phyloP scores from a whole-genome alignment of 2,797 vertebrate species.

The Chelon labrosus region DNA sequence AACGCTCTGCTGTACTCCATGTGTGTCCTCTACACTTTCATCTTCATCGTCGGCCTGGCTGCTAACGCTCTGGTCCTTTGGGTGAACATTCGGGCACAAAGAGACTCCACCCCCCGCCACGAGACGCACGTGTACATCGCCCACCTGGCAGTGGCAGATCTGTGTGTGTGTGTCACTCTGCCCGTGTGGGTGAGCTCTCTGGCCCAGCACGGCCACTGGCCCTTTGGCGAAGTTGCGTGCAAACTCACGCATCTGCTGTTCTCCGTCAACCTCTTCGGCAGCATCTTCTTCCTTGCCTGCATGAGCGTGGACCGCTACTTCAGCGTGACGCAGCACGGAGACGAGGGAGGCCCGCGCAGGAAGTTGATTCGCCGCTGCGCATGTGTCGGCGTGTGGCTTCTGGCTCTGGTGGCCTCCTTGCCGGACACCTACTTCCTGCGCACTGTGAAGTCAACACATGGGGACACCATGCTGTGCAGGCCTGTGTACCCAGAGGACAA shows the following conservation, averaged over 20 bases:
- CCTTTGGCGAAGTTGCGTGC: conserved; percentile 92
- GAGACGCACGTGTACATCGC: conserved; percentile 96
- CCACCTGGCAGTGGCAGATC: conserved; percentile 92
- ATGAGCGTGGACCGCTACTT: conserved; percentile 98
- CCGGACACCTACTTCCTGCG: conserved; percentile 95
- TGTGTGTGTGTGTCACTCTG: conserved; percentile 93
- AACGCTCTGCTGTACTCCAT: conserved; percentile 88
- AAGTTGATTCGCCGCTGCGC: conserved; percentile 84
- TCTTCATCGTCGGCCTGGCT: conserved; percentile 92
- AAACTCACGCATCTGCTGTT: conserved; percentile 94
- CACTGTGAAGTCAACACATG: conserved; percentile 84
- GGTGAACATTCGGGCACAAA: conserved; percentile 92
- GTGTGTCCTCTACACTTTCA: conserved; percentile 92
- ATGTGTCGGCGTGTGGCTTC: conserved; percentile 92
- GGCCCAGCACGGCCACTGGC: conserved; percentile 94
- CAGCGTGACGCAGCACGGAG: conserved; percentile 74
- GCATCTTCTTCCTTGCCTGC: conserved; percentile 96
- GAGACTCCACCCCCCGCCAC: conserved; percentile 86
- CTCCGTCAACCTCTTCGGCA: conserved; percentile 95
- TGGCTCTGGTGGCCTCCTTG: conserved; percentile 90
- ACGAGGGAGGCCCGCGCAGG: conserved; percentile 75
- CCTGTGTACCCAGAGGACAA: conserved; percentile 92
- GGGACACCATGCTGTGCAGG: conserved; percentile 89
- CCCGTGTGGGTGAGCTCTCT: conserved; percentile 95
- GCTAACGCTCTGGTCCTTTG: conserved; percentile 95